Evolutionary conservation across 2,113 vertebrate genomes (phyloP), one percentile per base, ranked within the genome.

Genomic region (Pseudolaguvia tuberculata): DNA sequence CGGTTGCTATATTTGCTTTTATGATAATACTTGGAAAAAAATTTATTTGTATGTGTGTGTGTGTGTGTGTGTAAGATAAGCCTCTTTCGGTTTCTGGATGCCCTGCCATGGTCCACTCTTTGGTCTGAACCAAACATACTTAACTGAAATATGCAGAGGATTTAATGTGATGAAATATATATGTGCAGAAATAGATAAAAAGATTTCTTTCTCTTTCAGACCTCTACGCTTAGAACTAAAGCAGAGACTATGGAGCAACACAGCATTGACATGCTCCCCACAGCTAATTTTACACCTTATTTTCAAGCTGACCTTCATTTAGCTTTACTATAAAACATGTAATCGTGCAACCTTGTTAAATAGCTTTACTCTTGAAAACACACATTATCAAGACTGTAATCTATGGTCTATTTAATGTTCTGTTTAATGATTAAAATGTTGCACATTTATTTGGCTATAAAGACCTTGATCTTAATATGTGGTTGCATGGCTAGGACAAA

Each of bases 1-100:
- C 61, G 35, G 21, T 58, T 52, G 47, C 47, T 39, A 17, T 74
- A 35, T 70, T 27, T 56, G 21, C 20, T 69, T 59, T 39, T 70
- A 69, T 39, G 55, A 76, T 76, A 76, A 70, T n/a, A 52, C 21
- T 15, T n/a, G 3, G 29, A 20, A 15, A 20, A 35, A 35, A 35
- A 29, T 56, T 2, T 18, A 7, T 18, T 13, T 58, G 56, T 3
- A 1, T 2, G 10, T 59, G 2, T 18, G 18, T 20, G 27, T 31
- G 57, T 31, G 29, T 59, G 57, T 42, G 39, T 42, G 4, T 42
- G 39, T 42, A 42, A 42, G 39, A 42, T 42, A 42, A 42, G 1
- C 39, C 9, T 7, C 7, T 9, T 8, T 42, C 39, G 5, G 4
- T 8, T 6, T 42, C 31, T 35, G 31, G 6, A 35, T 35, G 31